Evolutionary conservation across 2,888 invertebrate species (phyloP), one percentile per base, ranked within the genome.

Genomic region (Troglohyphantes excavatus): DNA sequence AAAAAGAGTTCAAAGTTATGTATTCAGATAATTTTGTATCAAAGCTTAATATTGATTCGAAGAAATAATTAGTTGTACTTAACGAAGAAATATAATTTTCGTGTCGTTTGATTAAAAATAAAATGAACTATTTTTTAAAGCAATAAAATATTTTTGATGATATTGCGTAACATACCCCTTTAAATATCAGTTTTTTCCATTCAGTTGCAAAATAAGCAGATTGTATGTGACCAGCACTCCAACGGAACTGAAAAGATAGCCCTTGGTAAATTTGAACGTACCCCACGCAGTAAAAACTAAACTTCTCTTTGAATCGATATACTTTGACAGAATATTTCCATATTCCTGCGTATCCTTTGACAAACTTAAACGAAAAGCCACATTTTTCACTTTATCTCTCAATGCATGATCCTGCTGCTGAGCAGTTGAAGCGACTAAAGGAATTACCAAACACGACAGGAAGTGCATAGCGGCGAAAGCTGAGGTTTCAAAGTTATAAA

Each of bases 211-310:
- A 19, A 72, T 21, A 9, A 72, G 26, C 5, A 72, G 27, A 43
- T 72, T 72, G 43, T 43, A 72, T 23, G 72, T 43, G 3, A 72
- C 13, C 13, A 72, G 13, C 21, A 43, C 72, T 9, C 43, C 72
- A 23, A 23, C 13, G 0, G 72, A 72, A 3, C 39, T 21, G 5
- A 72, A 3, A 5, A 72, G 11, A 13, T 43, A 72, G 13, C 26
- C 11, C 17, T 39, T 39, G 3, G 39, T 46, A 13, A 72, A 72
- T 11, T 21, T 13, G 17, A 72, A 72, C 17, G 43, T 23, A 17
- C 72, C 72, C 39, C 43, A 43, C 0, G 72, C 72, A 17, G 43
- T 72, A 11, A 72, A 17, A 23, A 72, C 72, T 6, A 72, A 5
- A 0, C 11, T 6, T 46, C 43, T 17, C n/a, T 72, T 72, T 5